A percentile compares a stretch with the other conserved stretches of the same genome.
phyloP scores from a whole-genome alignment of 2,113 vertebrate genomes.

The Rostratula benghalensis region DNA sequence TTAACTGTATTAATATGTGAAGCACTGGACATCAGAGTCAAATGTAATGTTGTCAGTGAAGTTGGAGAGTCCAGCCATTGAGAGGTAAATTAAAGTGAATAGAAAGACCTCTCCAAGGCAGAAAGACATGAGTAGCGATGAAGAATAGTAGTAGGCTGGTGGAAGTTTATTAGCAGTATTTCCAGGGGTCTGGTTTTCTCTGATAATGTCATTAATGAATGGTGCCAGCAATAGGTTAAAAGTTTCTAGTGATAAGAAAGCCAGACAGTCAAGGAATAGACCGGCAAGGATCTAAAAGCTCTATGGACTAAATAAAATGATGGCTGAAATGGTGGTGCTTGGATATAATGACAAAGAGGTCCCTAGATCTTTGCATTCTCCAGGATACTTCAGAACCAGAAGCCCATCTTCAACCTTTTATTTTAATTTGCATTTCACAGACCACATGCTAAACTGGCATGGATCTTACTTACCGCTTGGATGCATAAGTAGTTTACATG shows the following conservation, averaged over 20 bases:
- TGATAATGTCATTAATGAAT: background rate
- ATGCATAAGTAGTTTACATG: slow-evolving; percentile 41
- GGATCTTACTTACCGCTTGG: background rate
- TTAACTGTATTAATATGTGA: background rate
- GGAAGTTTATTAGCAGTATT: background rate
- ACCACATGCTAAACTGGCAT: slow-evolving; percentile 18
- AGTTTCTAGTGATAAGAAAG: background rate
- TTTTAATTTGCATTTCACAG: slow-evolving; percentile 52
- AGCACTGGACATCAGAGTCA: background rate
- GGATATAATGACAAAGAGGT: background rate
- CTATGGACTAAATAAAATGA: background rate
- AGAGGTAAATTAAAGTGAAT: background rate
- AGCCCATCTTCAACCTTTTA: slow-evolving; percentile 27
- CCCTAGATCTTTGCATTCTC: background rate
- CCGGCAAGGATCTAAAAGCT: background rate
- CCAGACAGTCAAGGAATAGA: background rate
- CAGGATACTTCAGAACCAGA: background rate
- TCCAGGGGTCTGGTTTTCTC: background rate
- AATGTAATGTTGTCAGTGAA: background rate
- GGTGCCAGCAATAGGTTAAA: background rate
- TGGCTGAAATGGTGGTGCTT: background rate
- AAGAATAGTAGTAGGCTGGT: background rate
- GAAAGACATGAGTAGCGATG: background rate
- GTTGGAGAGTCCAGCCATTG: background rate
- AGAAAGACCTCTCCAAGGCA: background rate